Base-by-base conservation (phyloP, 2,888 invertebrate species). In the Chydorus sphaericus region DNA sequence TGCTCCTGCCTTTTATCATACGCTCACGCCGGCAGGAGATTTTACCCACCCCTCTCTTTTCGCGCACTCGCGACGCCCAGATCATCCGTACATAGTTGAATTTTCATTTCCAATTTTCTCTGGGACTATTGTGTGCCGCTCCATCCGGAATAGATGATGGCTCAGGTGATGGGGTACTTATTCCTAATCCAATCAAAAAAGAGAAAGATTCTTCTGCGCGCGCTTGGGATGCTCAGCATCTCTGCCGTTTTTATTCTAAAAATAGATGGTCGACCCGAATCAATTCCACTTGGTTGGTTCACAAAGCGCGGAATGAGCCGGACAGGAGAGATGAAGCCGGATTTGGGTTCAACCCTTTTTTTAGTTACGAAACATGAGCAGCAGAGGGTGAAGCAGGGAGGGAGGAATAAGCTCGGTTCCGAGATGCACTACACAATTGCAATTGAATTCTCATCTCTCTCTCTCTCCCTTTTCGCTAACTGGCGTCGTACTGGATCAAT, bases 401-500 rank as follows among this genome's bases (percentile, higher is more conserved):
- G 4, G 26, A 26, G 44, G 26, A 44, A 6, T 26, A 16, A 39
- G 39, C 20, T 23, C 16, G n/a, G 39, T 39, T 14, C 3, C 10
- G 8, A 16, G n/a, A 16, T 18, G 38, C 18, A 3, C 28, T 44
- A 28, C 44, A 44, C 44, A 44, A 44, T 44, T 44, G 44, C 44
- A 44, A 44, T 44, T 44, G 44, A 44, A 44, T 44, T 44, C 18
- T 44, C 44, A 44, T 44, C 44, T 44, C 44, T 44, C 44, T 44
- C 44, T 44, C 44, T n/a, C 39, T 44, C 44, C 26, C 44, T 28
- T 44, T 44, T 44, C 44, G 44, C 44, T 44, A 44, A 44, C 44
- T 44, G 44, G 44, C 44, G 44, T 44, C 44, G n/a, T n/a, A n/a
- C n/a, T n/a, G n/a, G 44, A 44, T 44, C 44, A 44, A 44, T 44